Evolutionary conservation across 2,113 vertebrate genomes (phyloP), one percentile per base, ranked within the genome.

Genomic region (Thomomys bottae): DNA sequence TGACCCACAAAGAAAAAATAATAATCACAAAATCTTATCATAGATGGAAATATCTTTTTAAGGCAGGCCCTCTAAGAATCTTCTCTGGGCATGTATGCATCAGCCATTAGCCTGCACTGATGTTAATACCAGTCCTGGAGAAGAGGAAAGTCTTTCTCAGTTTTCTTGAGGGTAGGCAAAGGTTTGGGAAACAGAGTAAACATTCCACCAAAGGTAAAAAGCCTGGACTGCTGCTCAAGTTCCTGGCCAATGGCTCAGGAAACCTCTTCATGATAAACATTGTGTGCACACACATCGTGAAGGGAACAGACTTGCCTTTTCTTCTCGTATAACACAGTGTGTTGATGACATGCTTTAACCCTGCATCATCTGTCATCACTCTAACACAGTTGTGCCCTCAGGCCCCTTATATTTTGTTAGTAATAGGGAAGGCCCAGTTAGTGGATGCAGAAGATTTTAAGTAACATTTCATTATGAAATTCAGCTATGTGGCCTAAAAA

Each of bases 381-480:
- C 26, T 40, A 32, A 67, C 18, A 6, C 64, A 3, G 30, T 28
- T 38, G 23, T 1, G 26, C 80, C 77, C 67, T 32, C 76, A 78
- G 67, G 20, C 36, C 18, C 2, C 59, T 84, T 76, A 6, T 34
- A 30, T 88, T 79, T 94, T 89, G 40, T 63, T 75, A 76, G 20
- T 5, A 49, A 28, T 32, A 38, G 9, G 24, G 26, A 84, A 92
- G 54, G 4, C 18, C 28, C 49, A 40, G 14, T 8, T 85, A 34
- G n/a, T 75, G 42, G 21, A 76, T 75, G 63, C 36, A 68, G 28
- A 42, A 67, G 38, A 17, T 71, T 82, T 40, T 79, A 81, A 85
- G 87, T 85, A 75, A 82, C 81, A 83, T 72, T 93, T 83, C 42
- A 38, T 71, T n/a, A 85, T 82, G 63, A 90, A 87, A 75, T 86